Evolutionary conservation across 2,888 invertebrate species (phyloP), one percentile per base, ranked within the genome.

Genomic region (Dryococelus australis): DNA sequence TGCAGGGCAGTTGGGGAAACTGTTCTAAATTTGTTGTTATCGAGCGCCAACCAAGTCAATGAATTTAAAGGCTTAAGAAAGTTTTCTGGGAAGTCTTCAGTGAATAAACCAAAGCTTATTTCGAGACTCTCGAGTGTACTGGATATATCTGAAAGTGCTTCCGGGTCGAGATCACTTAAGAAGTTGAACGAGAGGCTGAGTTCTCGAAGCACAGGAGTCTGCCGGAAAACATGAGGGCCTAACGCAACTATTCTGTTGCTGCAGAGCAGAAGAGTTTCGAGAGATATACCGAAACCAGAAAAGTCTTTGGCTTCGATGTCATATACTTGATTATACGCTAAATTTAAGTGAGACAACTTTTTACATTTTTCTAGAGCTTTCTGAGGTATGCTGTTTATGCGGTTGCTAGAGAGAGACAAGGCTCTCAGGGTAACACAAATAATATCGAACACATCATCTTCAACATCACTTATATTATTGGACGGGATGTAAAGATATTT

Each of bases 161-260:
- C 91, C 10, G 91, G 90, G 28, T 92, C 92, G 86, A 94, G 90
- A 43, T 91, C 91, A n/a, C 90, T 90, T 85, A 94, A 91, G 87
- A 90, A 89, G 90, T 94, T 94, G 89, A 93, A 92, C 84, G 93
- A 92, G 79, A 94, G 90, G 89, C 92, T 92, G 27, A 94, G 90
- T 88, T 93, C 93, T 26, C 92, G 91, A 47, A 94, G 90, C 86
- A 91, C 91, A 12, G 92, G 91, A 12, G 92, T 90, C 51, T 91
- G 90, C 84, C 90, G 89, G 88, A 93, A 91, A 5, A 92, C 90
- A 86, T 91, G 90, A 0, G 90, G 89, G 9, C 90, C 90, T 9
- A 92, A 89, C 6, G 88, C 88, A 26, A 89, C 89, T 43, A 92
- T 91, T 35, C 90, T 90, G 89, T 92, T 92, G 89, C 91, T 91